A percentile compares a stretch with the other conserved stretches of the same genome.
Conservation (phyloP, 2,888 invertebrate genomes). For the Ophioninae sp. region DNA sequence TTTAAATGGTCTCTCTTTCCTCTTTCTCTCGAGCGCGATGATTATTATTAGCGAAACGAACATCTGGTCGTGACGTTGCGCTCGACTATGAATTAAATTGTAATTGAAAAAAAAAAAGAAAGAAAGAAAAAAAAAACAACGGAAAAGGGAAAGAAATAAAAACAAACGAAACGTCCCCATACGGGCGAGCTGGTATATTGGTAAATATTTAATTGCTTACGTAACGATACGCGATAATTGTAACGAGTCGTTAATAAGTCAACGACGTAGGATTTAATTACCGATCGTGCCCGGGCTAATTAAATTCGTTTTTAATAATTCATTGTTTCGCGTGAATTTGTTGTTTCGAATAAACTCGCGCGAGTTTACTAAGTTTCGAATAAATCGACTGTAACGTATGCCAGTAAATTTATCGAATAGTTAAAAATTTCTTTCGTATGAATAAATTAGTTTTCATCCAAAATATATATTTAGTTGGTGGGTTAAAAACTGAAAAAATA, state of each 20-base stretch:
- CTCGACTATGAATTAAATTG: constrained; percentile 47
- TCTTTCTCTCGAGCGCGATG: constrained; percentile 35
- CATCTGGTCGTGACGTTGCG: constrained; percentile 61
- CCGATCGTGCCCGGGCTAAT: background rate
- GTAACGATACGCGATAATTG: background rate
- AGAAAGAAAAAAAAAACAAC: constrained; percentile 50
- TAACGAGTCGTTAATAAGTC: background rate
- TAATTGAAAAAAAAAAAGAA: constrained; percentile 58
- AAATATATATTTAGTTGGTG: too few relatives aligned
- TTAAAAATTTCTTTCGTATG: too few relatives aligned
- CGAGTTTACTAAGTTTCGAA: too few relatives aligned
- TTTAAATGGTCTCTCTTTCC: constrained; percentile 56
- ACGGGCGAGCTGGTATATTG: background rate
- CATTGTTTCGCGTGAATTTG: too few relatives aligned
- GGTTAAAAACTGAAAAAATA: too few relatives aligned
- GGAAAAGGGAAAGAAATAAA: constrained; percentile 2
- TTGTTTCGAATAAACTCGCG: too few relatives aligned
- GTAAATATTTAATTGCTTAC: constrained; percentile 3
- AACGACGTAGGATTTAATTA: background rate
- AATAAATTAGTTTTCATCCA: too few relatives aligned
- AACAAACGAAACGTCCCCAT: background rate
- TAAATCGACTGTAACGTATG: too few relatives aligned
- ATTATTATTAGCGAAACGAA: constrained; percentile 61
- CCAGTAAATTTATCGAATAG: too few relatives aligned
- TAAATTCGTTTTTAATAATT: too few relatives aligned